Evolutionary conservation across 2,888 invertebrate genomes (phyloP), one percentile per base, ranked within the genome.

Genomic region (Cryptops parisi): DNA sequence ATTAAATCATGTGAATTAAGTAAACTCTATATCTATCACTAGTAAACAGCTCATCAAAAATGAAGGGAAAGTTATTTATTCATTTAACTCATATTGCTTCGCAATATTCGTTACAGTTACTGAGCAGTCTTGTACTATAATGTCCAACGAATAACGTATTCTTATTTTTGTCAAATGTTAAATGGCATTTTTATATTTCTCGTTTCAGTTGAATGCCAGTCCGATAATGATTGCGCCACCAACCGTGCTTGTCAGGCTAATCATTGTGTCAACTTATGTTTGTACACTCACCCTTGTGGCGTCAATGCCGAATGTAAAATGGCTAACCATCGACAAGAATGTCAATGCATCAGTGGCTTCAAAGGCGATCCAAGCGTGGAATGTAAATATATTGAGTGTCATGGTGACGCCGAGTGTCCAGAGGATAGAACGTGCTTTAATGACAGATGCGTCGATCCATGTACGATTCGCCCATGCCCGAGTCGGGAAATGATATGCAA

Each of bases 341-440:
- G 91, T 65, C 77, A 78, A 58, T 89, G 91, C 63, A 87, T 88
- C 0, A 73, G 78, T 50, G 87, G 87, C 33, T 91, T 90, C 65
- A 52, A 57, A 44, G 57, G 57, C 9, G 55, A 57, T 23, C 55
- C 55, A 22, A 43, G 47, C 3, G 38, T 23, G 4, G 57, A 55
- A 40, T 57, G 57, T 40, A 46, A 53, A n/a, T 56, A 53, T 3
- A 54, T 53, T 1, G 57, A 55, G 24, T 57, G 57, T 41, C 17
- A 33, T 19, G 46, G 39, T 15, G 59, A 58, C 59, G 62, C 59
- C n/a, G 63, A 63, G 25, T 66, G 66, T 45, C 73, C 78, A 22
- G 73, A 76, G 55, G 79, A 77, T 49, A 82, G 84, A 70, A 84
- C 85, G 6, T 87, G 87, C 65, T 74, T 84, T 52, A 82, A 82